Conservation (phyloP, 1,140 invertebrate genomes). For the Ptiloglossa arizonensis region DNA sequence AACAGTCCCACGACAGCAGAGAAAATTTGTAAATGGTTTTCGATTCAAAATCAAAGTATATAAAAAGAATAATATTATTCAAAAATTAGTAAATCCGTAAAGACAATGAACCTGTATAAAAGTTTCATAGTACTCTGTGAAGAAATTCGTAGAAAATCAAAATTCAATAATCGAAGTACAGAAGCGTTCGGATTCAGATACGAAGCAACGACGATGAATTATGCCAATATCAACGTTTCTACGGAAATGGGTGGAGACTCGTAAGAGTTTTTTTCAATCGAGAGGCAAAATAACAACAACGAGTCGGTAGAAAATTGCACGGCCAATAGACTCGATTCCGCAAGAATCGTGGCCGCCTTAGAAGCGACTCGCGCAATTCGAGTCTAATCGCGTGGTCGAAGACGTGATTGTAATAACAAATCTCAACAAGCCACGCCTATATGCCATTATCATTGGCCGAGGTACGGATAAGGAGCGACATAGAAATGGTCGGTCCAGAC, state of each 20-base stretch:
- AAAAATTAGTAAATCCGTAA: too few species aligned
- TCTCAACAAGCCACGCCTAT: slow-evolving; percentile 69
- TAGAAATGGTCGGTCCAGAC: slow-evolving; percentile 43
- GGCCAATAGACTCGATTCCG: slow-evolving; percentile 24
- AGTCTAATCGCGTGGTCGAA: slow-evolving; percentile 60
- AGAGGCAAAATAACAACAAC: not conserved
- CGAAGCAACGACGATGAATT: not conserved
- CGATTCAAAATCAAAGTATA: too few species aligned
- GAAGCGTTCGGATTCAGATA: too few species aligned
- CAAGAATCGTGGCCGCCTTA: slow-evolving; percentile 29
- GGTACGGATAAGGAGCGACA: slow-evolving; percentile 57
- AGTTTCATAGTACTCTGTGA: too few species aligned
- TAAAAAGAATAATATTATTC: too few species aligned
- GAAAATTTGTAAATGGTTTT: too few species aligned
- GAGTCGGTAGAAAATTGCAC: slow-evolving; percentile 13
- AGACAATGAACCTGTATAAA: too few species aligned
- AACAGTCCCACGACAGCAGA: too few species aligned
- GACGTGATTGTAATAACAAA: slow-evolving; percentile 75
- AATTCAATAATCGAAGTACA: too few species aligned
- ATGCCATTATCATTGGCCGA: slow-evolving; percentile 66
- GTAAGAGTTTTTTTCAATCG: not conserved
- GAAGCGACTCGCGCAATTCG: slow-evolving; percentile 30
- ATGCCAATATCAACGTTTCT: not conserved
- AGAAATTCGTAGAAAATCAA: too few species aligned
- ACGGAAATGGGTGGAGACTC: not conserved